Conservation (phyloP, 2,797 vertebrate species). For the Cossypha polioptera region DNA sequence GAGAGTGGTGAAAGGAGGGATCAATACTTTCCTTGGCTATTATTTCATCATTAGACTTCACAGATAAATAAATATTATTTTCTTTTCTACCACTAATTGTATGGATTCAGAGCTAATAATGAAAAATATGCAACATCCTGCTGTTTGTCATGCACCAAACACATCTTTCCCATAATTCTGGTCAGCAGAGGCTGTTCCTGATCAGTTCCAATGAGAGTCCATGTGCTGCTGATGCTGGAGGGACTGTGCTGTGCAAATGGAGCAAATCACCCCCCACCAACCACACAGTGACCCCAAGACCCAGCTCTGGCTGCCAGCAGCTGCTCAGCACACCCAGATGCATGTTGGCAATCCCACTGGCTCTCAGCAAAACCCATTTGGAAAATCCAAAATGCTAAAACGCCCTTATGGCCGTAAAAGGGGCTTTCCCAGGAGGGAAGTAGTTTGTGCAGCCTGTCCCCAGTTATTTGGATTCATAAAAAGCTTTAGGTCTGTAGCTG, state of each 20-base stretch:
- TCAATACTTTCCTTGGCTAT: neutral
- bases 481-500: neutral
- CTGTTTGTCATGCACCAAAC: neutral
- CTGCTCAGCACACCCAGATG: slow-evolving; percentile 28
- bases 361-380: neutral
- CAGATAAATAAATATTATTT: neutral
- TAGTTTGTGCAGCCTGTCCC: neutral
- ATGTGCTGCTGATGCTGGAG: neutral
- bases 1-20: neutral
- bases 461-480: neutral
- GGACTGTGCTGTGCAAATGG: neutral
- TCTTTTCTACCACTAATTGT: neutral
- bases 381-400: slow-evolving; percentile 26
- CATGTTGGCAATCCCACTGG: neutral
- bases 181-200: slow-evolving; percentile 4
- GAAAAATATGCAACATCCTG: neutral
- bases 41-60: neutral
- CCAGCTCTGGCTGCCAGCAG: neutral
- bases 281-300: neutral
- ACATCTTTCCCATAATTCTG: neutral
- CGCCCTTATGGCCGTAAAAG: neutral
- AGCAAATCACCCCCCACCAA: slow-evolving; percentile 22
- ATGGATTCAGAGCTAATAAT: neutral
- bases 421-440: neutral
- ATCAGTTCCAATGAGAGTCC: neutral